Conservation (phyloP, 1,140 invertebrate species). For the Solenopsis invicta region DNA sequence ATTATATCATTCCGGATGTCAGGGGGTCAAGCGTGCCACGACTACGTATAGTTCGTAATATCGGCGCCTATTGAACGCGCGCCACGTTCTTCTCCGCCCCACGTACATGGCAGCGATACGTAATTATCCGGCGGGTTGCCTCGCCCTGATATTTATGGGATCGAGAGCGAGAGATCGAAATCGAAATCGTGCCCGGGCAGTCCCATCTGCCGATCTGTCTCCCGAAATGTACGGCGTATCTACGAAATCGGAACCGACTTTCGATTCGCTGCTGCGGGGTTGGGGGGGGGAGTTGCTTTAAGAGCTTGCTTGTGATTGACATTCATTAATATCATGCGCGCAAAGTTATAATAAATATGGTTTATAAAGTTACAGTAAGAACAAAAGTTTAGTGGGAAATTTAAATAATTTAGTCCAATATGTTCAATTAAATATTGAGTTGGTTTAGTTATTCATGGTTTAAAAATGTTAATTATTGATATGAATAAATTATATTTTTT, state of each 20-base stretch:
- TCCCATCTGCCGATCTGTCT: constrained; percentile 73
- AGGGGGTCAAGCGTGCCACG: constrained; percentile 81
- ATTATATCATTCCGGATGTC: constrained; percentile 77
- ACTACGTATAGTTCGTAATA: constrained; percentile 76
- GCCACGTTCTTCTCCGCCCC: constrained; percentile 79
- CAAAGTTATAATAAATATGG: neutral
- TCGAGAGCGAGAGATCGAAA: constrained; percentile 79
- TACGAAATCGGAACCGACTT: constrained; percentile 50
- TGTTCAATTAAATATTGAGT: no score
- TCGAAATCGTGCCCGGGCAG: constrained; percentile 76
- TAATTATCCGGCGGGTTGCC: constrained; percentile 80
- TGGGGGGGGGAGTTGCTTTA: neutral
- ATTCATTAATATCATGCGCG: neutral
- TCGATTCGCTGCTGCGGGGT: constrained; percentile 2
- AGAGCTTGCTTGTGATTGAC: neutral
- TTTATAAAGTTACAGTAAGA: neutral
- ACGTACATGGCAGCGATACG: constrained; percentile 75
- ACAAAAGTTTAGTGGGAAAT: no score
- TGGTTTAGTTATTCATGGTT: no score
- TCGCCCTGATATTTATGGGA: constrained; percentile 80
- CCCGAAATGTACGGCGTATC: constrained; percentile 58
- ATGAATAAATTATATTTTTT: no score
- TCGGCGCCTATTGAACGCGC: constrained; percentile 66
- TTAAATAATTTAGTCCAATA: no score
- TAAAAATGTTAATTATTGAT: no score